Conservation (phyloP, 2,113 vertebrate species). For the Pseudopodoces humilis region DNA sequence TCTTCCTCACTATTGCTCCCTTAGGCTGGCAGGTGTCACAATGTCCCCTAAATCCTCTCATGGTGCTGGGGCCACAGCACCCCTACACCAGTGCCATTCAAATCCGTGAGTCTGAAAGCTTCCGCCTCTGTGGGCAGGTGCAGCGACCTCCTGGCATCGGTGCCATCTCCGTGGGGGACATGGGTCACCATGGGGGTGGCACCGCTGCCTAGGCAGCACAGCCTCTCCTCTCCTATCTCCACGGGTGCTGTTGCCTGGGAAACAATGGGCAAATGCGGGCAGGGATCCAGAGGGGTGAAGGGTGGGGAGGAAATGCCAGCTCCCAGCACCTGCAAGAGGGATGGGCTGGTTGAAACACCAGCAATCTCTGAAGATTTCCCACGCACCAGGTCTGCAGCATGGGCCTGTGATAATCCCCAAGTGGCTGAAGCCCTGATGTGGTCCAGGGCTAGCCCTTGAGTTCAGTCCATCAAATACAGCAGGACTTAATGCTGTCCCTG, state of each 20-base stretch:
- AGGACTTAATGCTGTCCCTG: not conserved
- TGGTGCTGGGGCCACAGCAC: not conserved
- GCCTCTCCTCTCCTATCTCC: not conserved
- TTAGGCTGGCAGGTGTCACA: not conserved
- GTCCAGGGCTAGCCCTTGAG: not conserved
- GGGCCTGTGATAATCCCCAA: not conserved
- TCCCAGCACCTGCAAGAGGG: not conserved
- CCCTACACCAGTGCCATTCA: not conserved
- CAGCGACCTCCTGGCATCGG: not conserved
- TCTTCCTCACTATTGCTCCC: not conserved
- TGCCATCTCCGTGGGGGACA: not conserved
- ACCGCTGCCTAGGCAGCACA: rapidly evolving
- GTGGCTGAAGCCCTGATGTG: rapidly evolving
- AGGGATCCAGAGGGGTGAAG: slow-evolving; percentile 28
- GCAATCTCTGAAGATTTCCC: not conserved
- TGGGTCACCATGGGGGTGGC: rapidly evolving
- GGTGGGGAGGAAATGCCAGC: slow-evolving; percentile 13
- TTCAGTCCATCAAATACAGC: not conserved
- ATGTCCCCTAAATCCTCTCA: rapidly evolving
- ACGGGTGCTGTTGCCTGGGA: slow-evolving; percentile 19
- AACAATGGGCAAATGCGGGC: not conserved
- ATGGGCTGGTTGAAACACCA: rapidly evolving
- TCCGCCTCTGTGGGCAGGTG: rapidly evolving
- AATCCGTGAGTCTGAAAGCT: not conserved
- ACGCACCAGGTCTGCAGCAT: rapidly evolving